Base-by-base conservation (phyloP, 2,888 invertebrate genomes). In the Atethmia centrago region DNA sequence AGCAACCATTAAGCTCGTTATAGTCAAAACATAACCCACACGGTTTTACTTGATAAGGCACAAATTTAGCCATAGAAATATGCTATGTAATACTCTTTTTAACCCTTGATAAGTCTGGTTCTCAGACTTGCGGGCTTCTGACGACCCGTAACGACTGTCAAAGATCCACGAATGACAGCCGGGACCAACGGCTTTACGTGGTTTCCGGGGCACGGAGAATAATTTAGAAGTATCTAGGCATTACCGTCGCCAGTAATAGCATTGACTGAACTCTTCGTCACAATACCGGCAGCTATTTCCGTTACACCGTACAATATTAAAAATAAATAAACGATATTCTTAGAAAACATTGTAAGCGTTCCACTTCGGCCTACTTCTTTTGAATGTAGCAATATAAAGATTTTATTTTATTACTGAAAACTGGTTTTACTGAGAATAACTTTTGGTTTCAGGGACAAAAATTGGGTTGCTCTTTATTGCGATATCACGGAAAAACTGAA, bases 251-350 rank as follows among this genome's bases (percentile, higher is more conserved):
- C 74, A 58, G 74, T 74, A 51, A 74, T 77, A 28, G 58, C 10
- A 14, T 74, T 19, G n/a, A 74, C 67, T 28, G 5, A 5, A 42
- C 1, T 58, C 42, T 51, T 74, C 25, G 45, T 47, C 16, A 65
- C 40, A 28, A 58, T 19, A 59, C 71, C 62, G 62, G 66, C 66
- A 36, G 47, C 68, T 68, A 77, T 72, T 77, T 63, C 64, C 25
- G 73, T 67, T 14, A 71, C 63, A 51, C 62, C 14, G 45, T 12
- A 71, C 49, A 53, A 19, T 63, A 80, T 74, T 74, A 78, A 71
- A 80, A 82, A 84, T 77, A 85, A 80, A 79, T 55, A 77, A 16
- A 19, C 40, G 53, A 61, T 72, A 73, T 79, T 81, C 21, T 71
- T 78, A 40, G 66, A 59, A 63, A 70, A 55, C 80, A 84, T 85